Percentiles rank a stretch among this genome's conserved stretches.
Evolutionary conservation across 2,888 invertebrate genomes (phyloP).

Genomic region (Harpalus rubripes): DNA sequence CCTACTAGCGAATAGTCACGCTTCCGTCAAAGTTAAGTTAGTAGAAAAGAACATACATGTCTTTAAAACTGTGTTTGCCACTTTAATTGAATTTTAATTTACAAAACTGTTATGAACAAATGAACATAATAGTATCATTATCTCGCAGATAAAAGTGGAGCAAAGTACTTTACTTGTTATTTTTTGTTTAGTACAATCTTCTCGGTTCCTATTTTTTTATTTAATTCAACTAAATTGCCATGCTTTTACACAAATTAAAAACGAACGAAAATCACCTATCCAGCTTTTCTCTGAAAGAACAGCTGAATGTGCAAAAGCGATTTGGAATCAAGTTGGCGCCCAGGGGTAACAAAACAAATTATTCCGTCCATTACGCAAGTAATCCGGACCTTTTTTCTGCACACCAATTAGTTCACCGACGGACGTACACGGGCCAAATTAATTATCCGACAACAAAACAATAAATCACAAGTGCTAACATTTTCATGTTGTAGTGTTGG

Average conservation of each 20-base stretch:
- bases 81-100: too few species aligned
- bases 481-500: neutral
- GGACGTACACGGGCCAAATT: constrained; percentile 32
- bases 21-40: too few species aligned
- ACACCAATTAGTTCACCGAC: constrained; percentile 26
- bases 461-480: constrained; percentile 30
- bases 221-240: neutral
- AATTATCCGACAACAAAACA: constrained; percentile 13
- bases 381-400: constrained; percentile 26
- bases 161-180: too few species aligned
- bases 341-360: constrained; percentile 40
- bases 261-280: neutral
- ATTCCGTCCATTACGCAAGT: constrained; percentile 43
- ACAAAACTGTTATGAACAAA: too few species aligned
- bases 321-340: constrained; percentile 25
- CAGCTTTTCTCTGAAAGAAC: neutral
- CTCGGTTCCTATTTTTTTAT: neutral
- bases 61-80: too few species aligned
- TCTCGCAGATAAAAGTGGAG: too few species aligned
- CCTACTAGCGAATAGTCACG: too few species aligned
- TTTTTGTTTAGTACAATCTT: too few species aligned
- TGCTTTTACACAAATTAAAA: neutral
- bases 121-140: too few species aligned
- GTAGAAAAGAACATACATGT: too few species aligned
- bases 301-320: constrained; percentile 25